phyloP scores from a whole-genome alignment of 2,113 vertebrate genomes.

The Semicossyphus pulcher region DNA sequence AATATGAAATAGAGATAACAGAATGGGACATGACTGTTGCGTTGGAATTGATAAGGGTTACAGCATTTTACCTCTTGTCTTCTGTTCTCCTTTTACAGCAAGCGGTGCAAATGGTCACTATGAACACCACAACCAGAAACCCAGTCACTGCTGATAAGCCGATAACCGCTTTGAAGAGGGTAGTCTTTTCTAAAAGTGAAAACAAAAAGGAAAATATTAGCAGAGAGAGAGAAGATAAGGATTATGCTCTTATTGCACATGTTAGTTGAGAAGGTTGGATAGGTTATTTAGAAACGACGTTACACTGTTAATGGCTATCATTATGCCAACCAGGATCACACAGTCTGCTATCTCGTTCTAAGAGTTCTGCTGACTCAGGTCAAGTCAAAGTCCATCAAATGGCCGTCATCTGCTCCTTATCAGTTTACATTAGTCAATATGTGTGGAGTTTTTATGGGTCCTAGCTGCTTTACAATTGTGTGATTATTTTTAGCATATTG shows the following conservation, averaged over 20 bases:
- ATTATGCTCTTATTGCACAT: neutral
- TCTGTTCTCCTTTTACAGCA: constrained; percentile 19
- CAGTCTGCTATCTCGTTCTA: neutral
- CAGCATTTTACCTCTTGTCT: constrained; percentile 3
- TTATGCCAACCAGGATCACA: neutral
- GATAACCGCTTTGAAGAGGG: neutral
- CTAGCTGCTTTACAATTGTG: too few species aligned
- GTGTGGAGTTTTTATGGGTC: too few species aligned
- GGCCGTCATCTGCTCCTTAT: neutral
- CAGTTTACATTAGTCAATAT: neutral
- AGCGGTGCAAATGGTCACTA: constrained; percentile 12
- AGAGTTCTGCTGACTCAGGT: neutral
- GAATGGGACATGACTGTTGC: neutral
- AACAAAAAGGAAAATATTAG: neutral
- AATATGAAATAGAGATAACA: neutral
- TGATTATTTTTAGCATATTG: too few species aligned
- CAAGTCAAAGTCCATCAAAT: constrained; percentile 6
- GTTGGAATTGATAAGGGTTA: neutral
- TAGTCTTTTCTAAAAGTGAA: neutral
- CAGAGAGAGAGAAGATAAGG: neutral
- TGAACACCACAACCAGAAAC: constrained; percentile 58
- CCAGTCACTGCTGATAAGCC: constrained; percentile 54
- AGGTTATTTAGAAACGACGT: too few species aligned
- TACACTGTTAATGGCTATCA: neutral
- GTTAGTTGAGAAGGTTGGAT: neutral